These are phyloP conservation scores for Eidolon dupreanum DNA, from an alignment of 2,797 vertebrate species.

Conservation along the genomic window DNA sequence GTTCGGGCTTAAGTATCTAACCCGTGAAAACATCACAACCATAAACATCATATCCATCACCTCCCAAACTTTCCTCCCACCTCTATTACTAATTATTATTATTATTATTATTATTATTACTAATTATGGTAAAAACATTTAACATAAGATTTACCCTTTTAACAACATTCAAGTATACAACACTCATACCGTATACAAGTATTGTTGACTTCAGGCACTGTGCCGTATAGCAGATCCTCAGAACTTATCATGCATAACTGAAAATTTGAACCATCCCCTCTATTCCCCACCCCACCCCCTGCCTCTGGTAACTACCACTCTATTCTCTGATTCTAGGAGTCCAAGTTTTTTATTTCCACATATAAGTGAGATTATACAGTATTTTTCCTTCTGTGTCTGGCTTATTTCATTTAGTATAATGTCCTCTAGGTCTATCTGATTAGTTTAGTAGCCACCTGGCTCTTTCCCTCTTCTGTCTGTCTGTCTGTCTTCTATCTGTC, in stretches of 20 bases:
- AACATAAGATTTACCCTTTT: neutral
- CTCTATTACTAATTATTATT: neutral
- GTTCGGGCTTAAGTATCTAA: neutral
- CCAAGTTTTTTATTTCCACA: neutral
- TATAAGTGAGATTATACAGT: neutral
- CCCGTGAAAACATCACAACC: neutral
- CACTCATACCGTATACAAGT: accelerated
- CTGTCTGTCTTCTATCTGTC: too few species aligned
- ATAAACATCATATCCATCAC: neutral
- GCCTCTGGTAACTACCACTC: neutral
- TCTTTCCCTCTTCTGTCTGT: too few species aligned
- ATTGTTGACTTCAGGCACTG: neutral
- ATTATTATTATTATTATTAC: neutral
- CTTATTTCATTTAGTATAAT: neutral
- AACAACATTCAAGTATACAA: neutral
- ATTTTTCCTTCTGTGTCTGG: neutral
- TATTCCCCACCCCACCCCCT: too few species aligned
- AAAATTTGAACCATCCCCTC: neutral
- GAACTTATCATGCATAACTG: neutral
- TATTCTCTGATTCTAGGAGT: neutral
- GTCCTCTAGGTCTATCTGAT: neutral
- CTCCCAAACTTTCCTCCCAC: neutral
- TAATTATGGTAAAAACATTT: neutral
- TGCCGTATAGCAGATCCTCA: neutral
- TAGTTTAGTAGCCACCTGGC: too few species aligned